Evolutionary conservation across 35 echinoderm and acorn worm species (phyloP).

Genomic region (Holothuria glaberrima): DNA sequence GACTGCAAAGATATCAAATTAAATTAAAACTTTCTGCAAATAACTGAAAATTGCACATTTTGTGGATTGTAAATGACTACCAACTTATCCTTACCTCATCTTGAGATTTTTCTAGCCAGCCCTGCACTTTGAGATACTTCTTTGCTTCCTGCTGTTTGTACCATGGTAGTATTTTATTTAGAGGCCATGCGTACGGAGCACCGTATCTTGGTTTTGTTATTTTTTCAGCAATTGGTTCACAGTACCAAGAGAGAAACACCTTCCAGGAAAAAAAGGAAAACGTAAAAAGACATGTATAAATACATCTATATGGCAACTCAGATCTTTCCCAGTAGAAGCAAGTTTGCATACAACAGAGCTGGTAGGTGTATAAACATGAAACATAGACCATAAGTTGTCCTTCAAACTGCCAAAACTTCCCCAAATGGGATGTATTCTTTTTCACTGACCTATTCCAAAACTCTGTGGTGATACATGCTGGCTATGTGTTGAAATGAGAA

Average conservation of each 20-base stretch:
- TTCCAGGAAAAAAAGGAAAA: conserved; percentile 11
- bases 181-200: conserved; percentile 86
- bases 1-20: no score
- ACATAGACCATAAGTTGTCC: no score
- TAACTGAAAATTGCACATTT: not conserved
- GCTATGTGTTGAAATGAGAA: no score
- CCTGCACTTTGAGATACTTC: conserved; percentile 72
- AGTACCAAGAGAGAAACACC: conserved; percentile 84
- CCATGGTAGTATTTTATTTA: conserved; percentile 78
- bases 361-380: no score
- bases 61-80: not conserved
- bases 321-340: no score
- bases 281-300: not conserved
- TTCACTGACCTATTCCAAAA: no score
- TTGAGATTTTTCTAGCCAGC: conserved; percentile 76
- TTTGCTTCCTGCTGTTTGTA: conserved; percentile 75
- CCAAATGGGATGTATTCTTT: no score
- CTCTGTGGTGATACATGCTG: no score
- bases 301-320: no score
- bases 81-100: conserved; percentile 72
- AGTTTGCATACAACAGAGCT: no score
- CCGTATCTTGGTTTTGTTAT: conserved; percentile 90
- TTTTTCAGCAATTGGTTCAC: conserved; percentile 59
- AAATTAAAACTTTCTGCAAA: no score
- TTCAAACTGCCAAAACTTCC: no score